A percentile compares a stretch with the other conserved stretches of the same genome.
phyloP scores from a whole-genome alignment of 2,113 vertebrate species.

The Elachura formosa region DNA sequence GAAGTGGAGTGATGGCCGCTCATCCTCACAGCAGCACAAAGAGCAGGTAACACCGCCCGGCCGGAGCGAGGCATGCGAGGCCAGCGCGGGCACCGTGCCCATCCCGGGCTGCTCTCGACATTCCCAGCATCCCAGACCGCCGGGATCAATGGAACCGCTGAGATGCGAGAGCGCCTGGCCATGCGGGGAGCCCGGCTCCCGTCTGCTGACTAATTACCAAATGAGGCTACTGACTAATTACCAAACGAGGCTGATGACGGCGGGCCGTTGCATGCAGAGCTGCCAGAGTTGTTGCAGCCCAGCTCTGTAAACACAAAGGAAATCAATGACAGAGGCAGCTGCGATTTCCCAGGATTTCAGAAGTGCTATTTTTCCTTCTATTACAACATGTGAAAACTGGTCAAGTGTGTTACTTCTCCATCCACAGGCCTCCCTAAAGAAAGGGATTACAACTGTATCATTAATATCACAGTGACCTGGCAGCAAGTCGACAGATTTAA shows the following conservation, averaged over 20 bases:
- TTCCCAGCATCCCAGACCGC: too few species aligned
- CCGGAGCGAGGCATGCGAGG: fast-evolving
- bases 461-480: conserved; percentile 28
- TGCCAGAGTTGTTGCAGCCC: neutral
- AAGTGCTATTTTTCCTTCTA: neutral
- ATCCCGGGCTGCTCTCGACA: fast-evolving
- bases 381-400: conserved; percentile 2
- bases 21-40: neutral
- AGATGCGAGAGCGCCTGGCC: fast-evolving
- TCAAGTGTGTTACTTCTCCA: neutral
- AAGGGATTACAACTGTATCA: conserved; percentile 25
- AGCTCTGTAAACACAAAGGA: neutral
- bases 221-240: neutral
- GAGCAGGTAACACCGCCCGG: fast-evolving
- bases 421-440: neutral
- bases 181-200: neutral
- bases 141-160: fast-evolving
- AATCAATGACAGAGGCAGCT: neutral
- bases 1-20: neutral
- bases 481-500: conserved; percentile 28
- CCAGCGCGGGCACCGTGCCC: fast-evolving
- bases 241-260: neutral
- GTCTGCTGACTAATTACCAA: too few species aligned
- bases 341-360: neutral
- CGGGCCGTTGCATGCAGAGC: fast-evolving